Percentiles rank a stretch among this genome's conserved stretches.
Evolutionary conservation across 2,797 vertebrate species (phyloP).

Genomic region (Amniataba percoides): DNA sequence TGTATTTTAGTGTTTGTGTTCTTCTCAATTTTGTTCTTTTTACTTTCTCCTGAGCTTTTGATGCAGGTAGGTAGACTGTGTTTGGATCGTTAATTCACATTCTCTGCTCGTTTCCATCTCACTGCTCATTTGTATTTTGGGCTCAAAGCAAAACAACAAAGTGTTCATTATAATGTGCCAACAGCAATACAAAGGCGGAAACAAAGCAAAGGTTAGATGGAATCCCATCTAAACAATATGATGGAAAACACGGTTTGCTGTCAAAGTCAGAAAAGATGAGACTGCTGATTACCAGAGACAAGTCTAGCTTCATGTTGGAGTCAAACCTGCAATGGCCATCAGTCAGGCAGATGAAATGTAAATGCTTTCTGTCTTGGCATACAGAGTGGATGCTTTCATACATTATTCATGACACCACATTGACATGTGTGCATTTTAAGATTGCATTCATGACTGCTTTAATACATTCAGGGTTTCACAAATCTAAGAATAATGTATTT

Average conservation of each 20-base stretch:
- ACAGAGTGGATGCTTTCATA: conserved; percentile 35
- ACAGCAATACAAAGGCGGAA: conserved; percentile 36
- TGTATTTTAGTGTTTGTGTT: background rate
- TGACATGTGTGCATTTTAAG: conserved; percentile 23
- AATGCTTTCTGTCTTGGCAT: conserved; percentile 52
- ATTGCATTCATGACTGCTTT: conserved; percentile 14
- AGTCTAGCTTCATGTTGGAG: conserved; percentile 26
- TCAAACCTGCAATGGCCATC: conserved; percentile 23
- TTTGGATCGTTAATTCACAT: conserved; percentile 45
- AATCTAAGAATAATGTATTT: conserved; percentile 8
- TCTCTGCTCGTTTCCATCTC: conserved; percentile 32
- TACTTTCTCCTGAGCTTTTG: conserved; percentile 11
- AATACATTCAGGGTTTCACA: conserved; percentile 7
- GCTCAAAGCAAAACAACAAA: conserved; percentile 46
- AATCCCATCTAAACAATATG: conserved; percentile 46
- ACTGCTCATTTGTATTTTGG: conserved; percentile 46
- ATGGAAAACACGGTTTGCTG: conserved; percentile 41
- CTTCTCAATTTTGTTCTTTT: background rate
- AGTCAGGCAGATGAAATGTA: conserved; percentile 53
- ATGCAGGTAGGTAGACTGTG: conserved; percentile 12
- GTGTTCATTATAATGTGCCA: conserved; percentile 46
- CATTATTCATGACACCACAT: conserved; percentile 60
- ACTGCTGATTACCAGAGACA: conserved; percentile 36
- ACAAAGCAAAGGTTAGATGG: conserved; percentile 48
- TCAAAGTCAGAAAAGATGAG: conserved; percentile 44